Percentiles rank a stretch among this genome's conserved stretches.
phyloP scores from a whole-genome alignment of 2,888 invertebrate genomes.

The Apantesis nais region DNA sequence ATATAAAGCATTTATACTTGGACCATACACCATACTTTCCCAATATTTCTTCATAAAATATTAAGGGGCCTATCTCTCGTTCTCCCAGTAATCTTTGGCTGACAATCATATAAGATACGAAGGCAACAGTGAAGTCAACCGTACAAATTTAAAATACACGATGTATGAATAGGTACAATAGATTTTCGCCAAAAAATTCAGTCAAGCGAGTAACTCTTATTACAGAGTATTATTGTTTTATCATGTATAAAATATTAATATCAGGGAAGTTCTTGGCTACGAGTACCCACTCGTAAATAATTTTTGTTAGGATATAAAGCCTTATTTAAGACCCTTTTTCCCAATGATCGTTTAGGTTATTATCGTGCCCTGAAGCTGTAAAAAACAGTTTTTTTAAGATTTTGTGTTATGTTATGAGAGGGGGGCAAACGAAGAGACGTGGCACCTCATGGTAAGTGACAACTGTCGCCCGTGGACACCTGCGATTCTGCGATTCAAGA shows the following conservation, averaged over 20 bases:
- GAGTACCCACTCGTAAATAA: too few relatives aligned
- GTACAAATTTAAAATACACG: conserved; percentile 57
- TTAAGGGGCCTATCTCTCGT: conserved; percentile 69
- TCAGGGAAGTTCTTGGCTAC: neutral
- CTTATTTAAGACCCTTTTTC: neutral
- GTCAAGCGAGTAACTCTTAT: conserved; percentile 29
- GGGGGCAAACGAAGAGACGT: too few relatives aligned
- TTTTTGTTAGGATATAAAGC: neutral
- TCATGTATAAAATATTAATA: conserved; percentile 18
- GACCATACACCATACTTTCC: conserved; percentile 40
- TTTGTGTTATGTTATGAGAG: too few relatives aligned
- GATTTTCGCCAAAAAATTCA: conserved; percentile 29
- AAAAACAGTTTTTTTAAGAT: too few relatives aligned
- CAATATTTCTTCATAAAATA: conserved; percentile 80
- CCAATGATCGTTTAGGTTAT: too few relatives aligned
- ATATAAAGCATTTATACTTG: conserved; percentile 22
- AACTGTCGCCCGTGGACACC: too few relatives aligned
- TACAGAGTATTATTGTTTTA: conserved; percentile 25
- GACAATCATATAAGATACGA: conserved; percentile 69
- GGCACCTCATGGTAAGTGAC: too few relatives aligned
- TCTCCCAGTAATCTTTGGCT: conserved; percentile 65
- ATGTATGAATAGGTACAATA: conserved; percentile 24
- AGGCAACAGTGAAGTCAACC: conserved; percentile 29
- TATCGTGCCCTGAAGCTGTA: neutral
- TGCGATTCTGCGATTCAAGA: too few relatives aligned